Base-by-base conservation (phyloP, 2,888 invertebrate species). In the Atherix ibis region DNA sequence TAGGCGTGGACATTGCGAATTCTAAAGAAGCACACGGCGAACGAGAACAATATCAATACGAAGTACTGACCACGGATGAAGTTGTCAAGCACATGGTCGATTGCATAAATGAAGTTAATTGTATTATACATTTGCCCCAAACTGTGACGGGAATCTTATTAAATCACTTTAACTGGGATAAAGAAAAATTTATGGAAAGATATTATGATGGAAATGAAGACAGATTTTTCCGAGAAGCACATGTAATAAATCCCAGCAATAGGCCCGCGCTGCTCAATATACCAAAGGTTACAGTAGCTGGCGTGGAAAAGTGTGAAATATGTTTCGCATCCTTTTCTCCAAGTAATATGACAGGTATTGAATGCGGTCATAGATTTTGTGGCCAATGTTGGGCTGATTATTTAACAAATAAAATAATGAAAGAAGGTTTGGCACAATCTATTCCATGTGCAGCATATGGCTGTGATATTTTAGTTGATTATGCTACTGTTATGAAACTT, bases 131-230 rank as follows among this genome's bases (percentile, higher is more conserved):
- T 77, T 92, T 88, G 56, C 80, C 83, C 44, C 76, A 81, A 40
- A 85, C 87, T 36, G 82, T 82, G 34, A 91, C 87, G 45, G 73
- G 97, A 51, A 94, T 97, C 64, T 68, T 98, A 48, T 67, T 98
- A 50, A 94, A 95, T 67, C 92, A 97, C 62, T 97, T 92, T 61
- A 85, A 88, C 70, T 98, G 97, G 97, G 97, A 98, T 62, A 94
- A 91, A 64, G 97, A 97, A 62, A 94, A 92, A 63, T 67, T 98
- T 43, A 85, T 97, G 81, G 97, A 98, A 65, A 74, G 87, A 59
- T 94, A 80, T 64, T 97, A 92, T 57, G 97, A 89, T 64, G 84
- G 82, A 17, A 88, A 92, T 65, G 89, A 87, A 58, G 94, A 94
- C 49, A 80, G 85, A 58, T 70, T 98, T 49, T 95, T 97, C 64